A percentile compares a stretch with the other conserved stretches of the same genome.
These are phyloP conservation scores for Cyaniris semiargus DNA, from an alignment of 2,888 invertebrate genomes.

Conservation along the genomic window DNA sequence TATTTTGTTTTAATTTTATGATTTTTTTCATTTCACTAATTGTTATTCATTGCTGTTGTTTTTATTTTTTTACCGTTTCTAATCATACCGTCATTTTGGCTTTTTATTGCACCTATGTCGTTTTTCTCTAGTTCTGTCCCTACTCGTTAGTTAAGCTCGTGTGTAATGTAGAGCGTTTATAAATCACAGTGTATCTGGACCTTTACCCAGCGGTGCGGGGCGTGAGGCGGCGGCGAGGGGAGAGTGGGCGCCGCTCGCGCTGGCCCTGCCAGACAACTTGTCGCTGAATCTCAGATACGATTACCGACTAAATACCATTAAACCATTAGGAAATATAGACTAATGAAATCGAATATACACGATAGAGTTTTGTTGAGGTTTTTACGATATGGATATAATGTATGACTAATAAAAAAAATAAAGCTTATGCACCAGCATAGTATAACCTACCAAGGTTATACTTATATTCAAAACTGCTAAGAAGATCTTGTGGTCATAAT, in stretches of 20 bases:
- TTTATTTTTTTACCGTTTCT: no score
- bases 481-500: background rate
- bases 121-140: no score
- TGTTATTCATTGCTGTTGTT: no score
- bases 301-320: conserved; percentile 32
- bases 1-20: no score
- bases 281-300: conserved; percentile 55
- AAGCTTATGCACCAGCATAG: no score
- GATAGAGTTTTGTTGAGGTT: background rate
- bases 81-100: no score
- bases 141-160: background rate
- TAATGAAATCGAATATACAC: background rate
- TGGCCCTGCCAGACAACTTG: conserved; percentile 76
- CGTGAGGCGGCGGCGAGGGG: conserved; percentile 38
- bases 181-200: background rate
- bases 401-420: no score
- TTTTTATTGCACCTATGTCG: no score
- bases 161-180: background rate
- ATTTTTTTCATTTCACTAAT: no score
- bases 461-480: background rate
- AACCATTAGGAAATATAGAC: conserved; percentile 33
- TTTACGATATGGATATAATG: background rate
- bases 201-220: conserved; percentile 19
- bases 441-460: no score
- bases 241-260: conserved; percentile 48